Percentiles rank a stretch among this genome's conserved stretches.
These are phyloP conservation scores for Nesoenas mayeri DNA, from an alignment of 2,113 vertebrate genomes.

Conservation along the genomic window DNA sequence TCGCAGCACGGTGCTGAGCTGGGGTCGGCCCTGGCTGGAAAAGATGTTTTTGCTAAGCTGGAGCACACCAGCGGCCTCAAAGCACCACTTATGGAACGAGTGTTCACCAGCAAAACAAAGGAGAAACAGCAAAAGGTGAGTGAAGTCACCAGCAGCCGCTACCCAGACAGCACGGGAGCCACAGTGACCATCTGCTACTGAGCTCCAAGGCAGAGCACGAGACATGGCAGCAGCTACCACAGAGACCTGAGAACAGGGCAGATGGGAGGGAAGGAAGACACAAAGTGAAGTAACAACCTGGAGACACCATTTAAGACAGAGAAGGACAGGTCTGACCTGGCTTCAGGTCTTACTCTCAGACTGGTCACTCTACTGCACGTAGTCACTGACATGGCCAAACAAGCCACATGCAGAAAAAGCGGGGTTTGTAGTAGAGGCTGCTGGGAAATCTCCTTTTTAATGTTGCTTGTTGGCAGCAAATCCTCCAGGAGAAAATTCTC, in stretches of 20 bases:
- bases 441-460: background rate
- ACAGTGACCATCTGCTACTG: background rate
- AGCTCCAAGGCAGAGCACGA: background rate
- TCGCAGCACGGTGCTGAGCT: background rate
- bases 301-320: background rate
- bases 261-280: background rate
- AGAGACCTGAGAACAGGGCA: background rate
- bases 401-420: background rate
- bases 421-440: background rate
- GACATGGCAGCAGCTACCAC: background rate
- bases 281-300: background rate
- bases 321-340: background rate
- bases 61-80: background rate
- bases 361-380: background rate
- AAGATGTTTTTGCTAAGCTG: background rate
- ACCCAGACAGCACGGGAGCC: fast-evolving
- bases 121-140: background rate
- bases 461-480: background rate
- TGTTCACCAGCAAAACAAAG: background rate
- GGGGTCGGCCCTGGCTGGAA: background rate
- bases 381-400: background rate
- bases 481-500: background rate
- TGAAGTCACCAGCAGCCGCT: background rate
- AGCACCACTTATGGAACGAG: background rate
- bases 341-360: background rate